Conservation (phyloP, 2,888 invertebrate species). For the Leptinotarsa haldemani region DNA sequence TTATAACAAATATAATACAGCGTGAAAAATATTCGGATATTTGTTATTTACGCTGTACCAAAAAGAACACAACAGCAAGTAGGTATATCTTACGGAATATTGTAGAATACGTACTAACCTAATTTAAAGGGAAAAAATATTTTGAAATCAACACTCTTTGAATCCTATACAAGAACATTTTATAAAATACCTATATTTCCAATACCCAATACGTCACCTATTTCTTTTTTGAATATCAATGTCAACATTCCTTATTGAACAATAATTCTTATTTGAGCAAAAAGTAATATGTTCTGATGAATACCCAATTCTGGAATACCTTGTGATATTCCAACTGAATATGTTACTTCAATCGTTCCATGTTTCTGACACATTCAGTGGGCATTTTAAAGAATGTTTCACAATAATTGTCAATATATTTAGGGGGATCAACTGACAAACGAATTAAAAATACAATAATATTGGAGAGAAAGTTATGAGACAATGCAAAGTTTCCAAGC, state of each 20-base stretch:
- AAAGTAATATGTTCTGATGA: not conserved
- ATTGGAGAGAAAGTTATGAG: too few relatives aligned
- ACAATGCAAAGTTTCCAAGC: too few relatives aligned
- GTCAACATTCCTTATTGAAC: not conserved
- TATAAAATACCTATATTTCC: too few relatives aligned
- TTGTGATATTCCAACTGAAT: not conserved
- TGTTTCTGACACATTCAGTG: too few relatives aligned
- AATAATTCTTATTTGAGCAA: not conserved
- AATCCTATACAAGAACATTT: not conserved
- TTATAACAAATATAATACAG: slow-evolving; percentile 9
- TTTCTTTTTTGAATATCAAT: not conserved
- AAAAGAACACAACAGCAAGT: slow-evolving; percentile 4
- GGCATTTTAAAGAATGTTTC: too few relatives aligned
- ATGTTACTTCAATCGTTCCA: not conserved
- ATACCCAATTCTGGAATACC: not conserved
- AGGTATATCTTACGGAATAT: not conserved
- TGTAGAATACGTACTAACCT: not conserved
- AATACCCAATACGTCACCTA: not conserved
- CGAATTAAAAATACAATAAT: too few relatives aligned
- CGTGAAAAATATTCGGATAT: not conserved
- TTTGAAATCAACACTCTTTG: not conserved
- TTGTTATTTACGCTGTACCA: slow-evolving; percentile 11
- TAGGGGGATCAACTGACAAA: too few relatives aligned
- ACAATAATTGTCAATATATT: too few relatives aligned
- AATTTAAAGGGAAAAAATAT: not conserved